phyloP scores from a whole-genome alignment of 2,888 invertebrate genomes.

The Drosophila limbata region DNA sequence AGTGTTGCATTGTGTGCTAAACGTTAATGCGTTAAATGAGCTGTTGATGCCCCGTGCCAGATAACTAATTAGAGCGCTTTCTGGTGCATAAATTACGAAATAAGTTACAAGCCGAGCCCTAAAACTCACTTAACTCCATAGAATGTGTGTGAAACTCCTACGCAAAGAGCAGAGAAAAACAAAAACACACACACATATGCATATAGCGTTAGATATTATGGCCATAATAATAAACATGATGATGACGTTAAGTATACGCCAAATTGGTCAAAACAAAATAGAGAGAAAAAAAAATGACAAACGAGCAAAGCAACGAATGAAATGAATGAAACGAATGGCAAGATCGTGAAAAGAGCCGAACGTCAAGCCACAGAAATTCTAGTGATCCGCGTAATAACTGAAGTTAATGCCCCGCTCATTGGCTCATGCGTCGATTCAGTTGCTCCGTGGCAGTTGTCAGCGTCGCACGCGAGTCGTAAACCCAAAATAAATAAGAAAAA shows the following conservation, averaged over 20 bases:
- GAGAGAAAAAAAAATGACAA: constrained; percentile 28
- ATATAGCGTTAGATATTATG: constrained; percentile 24
- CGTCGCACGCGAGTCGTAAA: constrained; percentile 52
- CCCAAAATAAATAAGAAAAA: background rate
- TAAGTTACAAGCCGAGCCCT: constrained; percentile 20
- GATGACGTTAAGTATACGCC: constrained; percentile 71
- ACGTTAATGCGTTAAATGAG: constrained; percentile 76
- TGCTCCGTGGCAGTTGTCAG: constrained; percentile 67
- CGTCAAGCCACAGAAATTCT: constrained; percentile 64
- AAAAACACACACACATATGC: too few species aligned
- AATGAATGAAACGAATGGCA: constrained; percentile 12
- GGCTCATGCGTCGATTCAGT: constrained; percentile 55
- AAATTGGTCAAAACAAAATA: constrained; percentile 79
- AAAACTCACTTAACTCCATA: background rate
- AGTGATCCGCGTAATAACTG: constrained; percentile 76
- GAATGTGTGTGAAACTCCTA: constrained; percentile 13
- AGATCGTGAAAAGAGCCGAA: constrained; percentile 26
- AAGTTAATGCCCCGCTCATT: constrained; percentile 47
- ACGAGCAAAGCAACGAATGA: constrained; percentile 3
- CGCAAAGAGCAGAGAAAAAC: constrained; percentile 13
- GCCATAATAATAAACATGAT: constrained; percentile 58
- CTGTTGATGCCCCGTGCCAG: constrained; percentile 62
- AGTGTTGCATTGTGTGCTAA: constrained; percentile 42
- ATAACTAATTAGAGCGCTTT: constrained; percentile 72
- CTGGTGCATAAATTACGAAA: constrained; percentile 68